A percentile compares a stretch with the other conserved stretches of the same genome.
These are phyloP conservation scores for Corydoras sp. DNA, from an alignment of 2,113 vertebrate genomes.

Conservation along the genomic window DNA sequence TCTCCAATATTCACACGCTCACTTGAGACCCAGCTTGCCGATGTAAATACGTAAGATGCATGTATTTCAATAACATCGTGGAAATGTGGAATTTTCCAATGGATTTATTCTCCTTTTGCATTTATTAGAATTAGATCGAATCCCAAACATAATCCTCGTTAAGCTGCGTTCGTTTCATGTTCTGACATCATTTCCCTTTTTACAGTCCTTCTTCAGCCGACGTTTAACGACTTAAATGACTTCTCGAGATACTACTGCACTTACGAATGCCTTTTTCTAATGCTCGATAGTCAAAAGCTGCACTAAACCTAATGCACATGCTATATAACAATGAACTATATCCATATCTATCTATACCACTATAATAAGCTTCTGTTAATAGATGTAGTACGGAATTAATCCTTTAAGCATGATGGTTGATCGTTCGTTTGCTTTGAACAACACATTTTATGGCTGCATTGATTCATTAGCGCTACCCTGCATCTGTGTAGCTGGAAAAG, in stretches of 20 bases:
- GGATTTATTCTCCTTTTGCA: too few relatives aligned
- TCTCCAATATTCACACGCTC: too few relatives aligned
- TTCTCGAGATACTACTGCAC: conserved; percentile 18
- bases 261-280: conserved; percentile 34
- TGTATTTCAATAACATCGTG: too few relatives aligned
- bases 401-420: not conserved
- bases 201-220: not conserved
- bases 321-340: not conserved
- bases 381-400: conserved; percentile 13
- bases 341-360: not conserved
- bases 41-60: too few relatives aligned
- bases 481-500: not conserved
- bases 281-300: conserved; percentile 10
- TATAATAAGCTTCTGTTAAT: conserved; percentile 21
- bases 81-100: too few relatives aligned
- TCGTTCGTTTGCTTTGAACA: not conserved
- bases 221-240: not conserved
- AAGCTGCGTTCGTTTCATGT: not conserved
- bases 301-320: conserved; percentile 7
- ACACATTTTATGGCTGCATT: not conserved
- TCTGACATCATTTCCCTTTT: not conserved
- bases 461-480: not conserved
- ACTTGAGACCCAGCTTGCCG: too few relatives aligned
- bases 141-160: too few relatives aligned
- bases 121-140: too few relatives aligned